Evolutionary conservation across 2,888 invertebrate species (phyloP), one percentile per base, ranked within the genome.

Genomic region (Lymantria dispar): DNA sequence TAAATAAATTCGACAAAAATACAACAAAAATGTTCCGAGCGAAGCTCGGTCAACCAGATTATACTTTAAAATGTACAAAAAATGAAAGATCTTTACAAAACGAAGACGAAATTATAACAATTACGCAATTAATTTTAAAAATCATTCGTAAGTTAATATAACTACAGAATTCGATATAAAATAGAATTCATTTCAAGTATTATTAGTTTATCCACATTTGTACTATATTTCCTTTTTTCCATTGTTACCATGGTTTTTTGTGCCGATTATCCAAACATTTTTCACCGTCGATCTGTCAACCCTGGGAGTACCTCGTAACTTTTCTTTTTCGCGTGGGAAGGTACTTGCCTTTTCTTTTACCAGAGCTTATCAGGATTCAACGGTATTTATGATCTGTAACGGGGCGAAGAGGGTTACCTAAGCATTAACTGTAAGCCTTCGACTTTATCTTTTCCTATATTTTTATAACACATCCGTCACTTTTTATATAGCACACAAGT

Each of bases 331-430:
- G 57, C 62, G 59, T 53, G 50, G 60, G 62, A 58, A 47, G 56
- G 49, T 62, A 62, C 60, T 64, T 62, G 64, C 55, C 56, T 70
- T 63, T 76, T 74, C 75, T 78, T 80, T 76, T 76, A 75, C 64
- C 69, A 62, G 63, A 71, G 78, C 79, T 83, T 83, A 83, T 80
- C 83, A 76, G 77, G 78, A 76, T 76, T 71, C 75, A 58, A 64
- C 71, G 67, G 77, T 82, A 82, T 83, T 84, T 84, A 82, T 80
- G 80, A 80, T 76, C 78, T 73, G 75, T 71, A 76, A 68, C 68
- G 63, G 70, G 68, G 72, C 68, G 70, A 70, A 67, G 74, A 70
- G 73, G 76, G 75, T 74, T 78, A 72, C 73, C 67, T 68, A 54
- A 62, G 78, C 73, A 73, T 80, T 82, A 77, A 62, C 64, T 64